Conservation (phyloP, 2,797 vertebrate genomes). For the Sebastes kiyomatsui region DNA sequence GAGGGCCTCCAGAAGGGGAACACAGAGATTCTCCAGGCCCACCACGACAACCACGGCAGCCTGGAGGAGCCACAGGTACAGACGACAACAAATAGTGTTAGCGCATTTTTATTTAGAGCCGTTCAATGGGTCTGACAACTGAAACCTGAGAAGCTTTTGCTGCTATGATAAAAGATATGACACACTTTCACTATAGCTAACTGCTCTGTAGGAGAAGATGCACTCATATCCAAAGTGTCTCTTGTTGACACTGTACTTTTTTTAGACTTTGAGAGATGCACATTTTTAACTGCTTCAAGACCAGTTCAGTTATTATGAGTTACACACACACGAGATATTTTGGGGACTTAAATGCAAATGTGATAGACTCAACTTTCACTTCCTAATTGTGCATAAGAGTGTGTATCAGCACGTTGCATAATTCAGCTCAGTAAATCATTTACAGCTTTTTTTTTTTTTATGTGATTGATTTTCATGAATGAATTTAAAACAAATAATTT, state of each 20-base stretch:
- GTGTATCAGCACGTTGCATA: background rate
- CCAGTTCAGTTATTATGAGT: background rate
- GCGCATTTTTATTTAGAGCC: background rate
- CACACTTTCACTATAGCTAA: background rate
- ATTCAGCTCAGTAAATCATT: background rate
- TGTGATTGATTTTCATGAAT: background rate
- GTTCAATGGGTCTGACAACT: background rate
- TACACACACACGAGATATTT: background rate
- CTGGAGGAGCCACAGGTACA: conserved; percentile 83
- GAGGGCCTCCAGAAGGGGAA: conserved; percentile 77
- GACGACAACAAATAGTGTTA: background rate
- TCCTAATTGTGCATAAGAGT: background rate
- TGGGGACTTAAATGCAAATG: background rate
- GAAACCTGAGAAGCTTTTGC: background rate
- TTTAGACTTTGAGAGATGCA: background rate
- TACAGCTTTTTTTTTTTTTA: background rate
- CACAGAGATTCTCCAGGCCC: conserved; percentile 83
- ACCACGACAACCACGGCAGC: conserved; percentile 82
- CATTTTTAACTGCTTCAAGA: background rate
- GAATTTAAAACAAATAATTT: background rate
- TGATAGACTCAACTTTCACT: background rate
- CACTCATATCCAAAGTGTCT: background rate
- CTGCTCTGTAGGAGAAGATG: background rate
- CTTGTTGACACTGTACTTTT: background rate
- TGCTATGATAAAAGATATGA: background rate